Evolutionary conservation across 2,797 vertebrate genomes (phyloP).

Genomic region (Scomberomorus guttatus): DNA sequence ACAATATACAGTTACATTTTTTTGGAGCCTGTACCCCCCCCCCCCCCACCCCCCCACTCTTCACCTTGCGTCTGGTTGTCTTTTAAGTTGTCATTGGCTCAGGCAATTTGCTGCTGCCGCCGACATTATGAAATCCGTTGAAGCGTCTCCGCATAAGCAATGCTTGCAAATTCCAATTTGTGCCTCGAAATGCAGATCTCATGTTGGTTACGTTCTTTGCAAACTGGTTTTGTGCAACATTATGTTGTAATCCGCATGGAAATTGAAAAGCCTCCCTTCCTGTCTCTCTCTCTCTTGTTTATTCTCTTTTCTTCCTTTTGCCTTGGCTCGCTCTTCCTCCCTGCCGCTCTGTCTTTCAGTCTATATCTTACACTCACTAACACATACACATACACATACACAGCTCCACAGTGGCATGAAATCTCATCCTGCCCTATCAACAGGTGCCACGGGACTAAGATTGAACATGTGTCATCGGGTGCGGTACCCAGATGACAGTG

Average conservation of each 20-base stretch:
- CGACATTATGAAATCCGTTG: background rate
- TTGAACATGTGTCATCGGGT: slow-evolving; percentile 62
- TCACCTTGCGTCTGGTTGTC: background rate
- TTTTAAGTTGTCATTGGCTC: slow-evolving; percentile 28
- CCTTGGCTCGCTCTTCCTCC: background rate
- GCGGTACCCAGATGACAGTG: slow-evolving; percentile 51
- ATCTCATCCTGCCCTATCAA: slow-evolving; percentile 63
- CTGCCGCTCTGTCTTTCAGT: background rate
- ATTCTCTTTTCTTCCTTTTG: background rate
- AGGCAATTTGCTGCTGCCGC: background rate
- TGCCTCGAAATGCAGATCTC: slow-evolving; percentile 3
- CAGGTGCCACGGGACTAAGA: slow-evolving; percentile 64
- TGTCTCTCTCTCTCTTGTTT: background rate
- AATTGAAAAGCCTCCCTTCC: background rate
- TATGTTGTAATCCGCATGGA: background rate
- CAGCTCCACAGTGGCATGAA: slow-evolving; percentile 43
- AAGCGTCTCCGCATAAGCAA: slow-evolving; percentile 7
- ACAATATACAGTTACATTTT: background rate
- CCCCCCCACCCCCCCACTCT: background rate
- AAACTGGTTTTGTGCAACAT: background rate
- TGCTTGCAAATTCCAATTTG: slow-evolving; percentile 22
- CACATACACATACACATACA: background rate
- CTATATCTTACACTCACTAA: background rate
- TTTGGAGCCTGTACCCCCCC: no score
- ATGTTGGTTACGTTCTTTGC: background rate